phyloP scores from a whole-genome alignment of 2,888 invertebrate genomes.

The Ophioninae sp. region DNA sequence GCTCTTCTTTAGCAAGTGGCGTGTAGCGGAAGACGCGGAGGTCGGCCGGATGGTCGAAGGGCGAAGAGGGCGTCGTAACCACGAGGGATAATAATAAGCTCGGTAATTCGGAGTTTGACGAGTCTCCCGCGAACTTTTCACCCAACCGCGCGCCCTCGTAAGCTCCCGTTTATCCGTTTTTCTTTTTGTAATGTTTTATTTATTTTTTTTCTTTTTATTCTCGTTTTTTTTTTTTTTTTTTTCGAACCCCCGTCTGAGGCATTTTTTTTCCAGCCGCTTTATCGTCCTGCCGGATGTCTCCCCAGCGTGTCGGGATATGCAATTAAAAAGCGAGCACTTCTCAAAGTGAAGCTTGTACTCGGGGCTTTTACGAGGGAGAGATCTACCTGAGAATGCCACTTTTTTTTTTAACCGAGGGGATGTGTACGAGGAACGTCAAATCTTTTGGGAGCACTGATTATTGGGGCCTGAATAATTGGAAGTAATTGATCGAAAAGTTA shows the following conservation, averaged over 20 bases:
- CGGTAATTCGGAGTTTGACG: constrained; percentile 80
- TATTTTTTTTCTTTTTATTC: no score
- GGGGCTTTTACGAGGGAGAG: background rate
- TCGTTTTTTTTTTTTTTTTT: constrained; percentile 5
- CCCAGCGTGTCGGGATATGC: constrained; percentile 72
- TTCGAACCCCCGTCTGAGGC: constrained; percentile 7
- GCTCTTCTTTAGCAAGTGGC: constrained; percentile 17
- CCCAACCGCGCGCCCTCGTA: constrained; percentile 53
- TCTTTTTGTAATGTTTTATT: constrained; percentile 64
- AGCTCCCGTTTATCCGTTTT: constrained; percentile 63
- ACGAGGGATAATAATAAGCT: constrained; percentile 78
- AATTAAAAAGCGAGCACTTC: constrained; percentile 76
- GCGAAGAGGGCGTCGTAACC: constrained; percentile 68
- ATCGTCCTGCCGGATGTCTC: constrained; percentile 73
- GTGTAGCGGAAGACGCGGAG: background rate
- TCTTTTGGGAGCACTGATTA: constrained; percentile 59
- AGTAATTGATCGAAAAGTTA: no score
- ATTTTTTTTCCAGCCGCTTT: constrained; percentile 64
- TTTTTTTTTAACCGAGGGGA: no score
- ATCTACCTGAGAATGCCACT: constrained; percentile 2
- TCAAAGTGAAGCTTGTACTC: constrained; percentile 8
- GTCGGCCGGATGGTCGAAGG: constrained; percentile 12
- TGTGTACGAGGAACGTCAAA: constrained; percentile 25
- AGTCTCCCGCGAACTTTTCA: constrained; percentile 53
- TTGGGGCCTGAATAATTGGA: no score